Evolutionary conservation across 1,140 invertebrate species (phyloP).

Genomic region (Drosophila busckii): DNA sequence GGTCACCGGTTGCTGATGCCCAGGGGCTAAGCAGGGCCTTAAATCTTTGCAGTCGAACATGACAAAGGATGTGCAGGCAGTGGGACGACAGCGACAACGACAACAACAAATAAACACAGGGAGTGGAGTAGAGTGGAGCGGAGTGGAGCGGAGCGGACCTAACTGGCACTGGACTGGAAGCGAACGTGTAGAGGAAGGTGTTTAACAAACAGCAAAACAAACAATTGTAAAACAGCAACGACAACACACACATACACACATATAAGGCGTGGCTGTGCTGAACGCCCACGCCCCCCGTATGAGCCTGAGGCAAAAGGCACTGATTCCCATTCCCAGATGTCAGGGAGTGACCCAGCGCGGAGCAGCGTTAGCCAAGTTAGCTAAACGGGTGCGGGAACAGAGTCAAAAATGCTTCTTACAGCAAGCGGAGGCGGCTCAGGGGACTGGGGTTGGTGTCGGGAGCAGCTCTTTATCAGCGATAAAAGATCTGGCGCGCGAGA

Average conservation of each 20-base stretch:
- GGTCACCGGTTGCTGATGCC: conserved; percentile 24
- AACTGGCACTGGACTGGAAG: conserved; percentile 40
- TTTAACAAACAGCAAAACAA: conserved; percentile 78
- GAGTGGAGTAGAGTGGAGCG: conserved; percentile 20
- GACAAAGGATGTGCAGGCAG: conserved; percentile 68
- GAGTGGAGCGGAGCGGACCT: conserved; percentile 43
- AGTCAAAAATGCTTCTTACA: conserved; percentile 20
- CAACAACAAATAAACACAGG: background rate
- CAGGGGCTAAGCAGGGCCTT: conserved; percentile 40
- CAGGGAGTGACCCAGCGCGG: conserved; percentile 21
- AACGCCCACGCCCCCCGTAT: conserved; percentile 47
- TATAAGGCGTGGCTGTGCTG: conserved; percentile 47
- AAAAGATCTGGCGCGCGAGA: conserved; percentile 52
- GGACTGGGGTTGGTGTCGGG: no score
- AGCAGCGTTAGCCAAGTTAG: conserved; percentile 12
- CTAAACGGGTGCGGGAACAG: conserved; percentile 16
- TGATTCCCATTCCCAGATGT: background rate
- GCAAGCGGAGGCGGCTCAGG: no score
- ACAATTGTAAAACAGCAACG: conserved; percentile 69
- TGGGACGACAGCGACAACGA: background rate
- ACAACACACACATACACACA: conserved; percentile 17
- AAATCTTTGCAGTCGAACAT: conserved; percentile 70
- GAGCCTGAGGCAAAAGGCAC: conserved; percentile 14
- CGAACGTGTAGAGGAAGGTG: conserved; percentile 74
- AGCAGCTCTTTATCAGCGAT: conserved; percentile 63